phyloP scores from a whole-genome alignment of 2,113 vertebrate species.

The Brachypteracias leptosomus region DNA sequence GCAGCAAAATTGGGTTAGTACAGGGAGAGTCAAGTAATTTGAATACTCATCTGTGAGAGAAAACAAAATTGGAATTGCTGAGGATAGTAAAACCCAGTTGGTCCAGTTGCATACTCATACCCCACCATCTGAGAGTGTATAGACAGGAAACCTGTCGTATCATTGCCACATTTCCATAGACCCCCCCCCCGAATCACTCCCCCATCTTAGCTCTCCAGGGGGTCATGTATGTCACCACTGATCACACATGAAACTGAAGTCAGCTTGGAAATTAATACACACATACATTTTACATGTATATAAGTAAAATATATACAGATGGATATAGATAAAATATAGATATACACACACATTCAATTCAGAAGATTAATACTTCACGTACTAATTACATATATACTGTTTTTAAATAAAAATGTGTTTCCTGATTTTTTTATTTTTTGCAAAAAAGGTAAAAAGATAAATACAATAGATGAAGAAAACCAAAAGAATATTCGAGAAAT shows the following conservation, averaged over 20 bases:
- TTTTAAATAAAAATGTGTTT: not conserved
- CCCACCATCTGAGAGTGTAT: fast-evolving
- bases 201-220: not conserved
- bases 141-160: not conserved
- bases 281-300: no score
- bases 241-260: not conserved
- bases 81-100: not conserved
- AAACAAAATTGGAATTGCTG: not conserved
- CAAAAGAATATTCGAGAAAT: not conserved
- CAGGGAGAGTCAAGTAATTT: not conserved
- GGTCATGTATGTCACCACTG: not conserved
- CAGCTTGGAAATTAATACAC: not conserved
- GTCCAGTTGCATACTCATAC: not conserved
- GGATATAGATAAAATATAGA: not conserved
- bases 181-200: not conserved
- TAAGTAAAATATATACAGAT: not conserved
- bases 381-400: not conserved
- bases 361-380: not conserved
- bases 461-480: not conserved
- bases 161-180: not conserved
- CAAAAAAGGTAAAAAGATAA: no score
- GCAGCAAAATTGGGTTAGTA: not conserved
- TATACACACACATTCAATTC: not conserved
- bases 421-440: no score
- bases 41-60: not conserved